Evolutionary conservation across 2,113 vertebrate species (phyloP).

Genomic region (Oceanites oceanicus): DNA sequence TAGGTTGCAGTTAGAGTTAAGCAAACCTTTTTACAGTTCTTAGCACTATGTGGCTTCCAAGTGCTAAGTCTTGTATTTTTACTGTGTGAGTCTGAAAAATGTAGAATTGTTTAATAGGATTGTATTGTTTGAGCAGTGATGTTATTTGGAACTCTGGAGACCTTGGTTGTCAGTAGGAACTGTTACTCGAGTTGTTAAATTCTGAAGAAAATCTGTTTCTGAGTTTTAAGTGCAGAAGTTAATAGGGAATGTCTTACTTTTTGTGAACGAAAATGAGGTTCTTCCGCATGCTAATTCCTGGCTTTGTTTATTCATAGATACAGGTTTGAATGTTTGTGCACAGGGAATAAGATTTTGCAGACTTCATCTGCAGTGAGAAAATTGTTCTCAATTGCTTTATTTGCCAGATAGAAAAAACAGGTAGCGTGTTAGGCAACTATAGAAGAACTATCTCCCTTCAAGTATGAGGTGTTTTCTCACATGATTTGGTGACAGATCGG

Average conservation of each 20-base stretch:
- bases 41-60: background rate
- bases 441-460: background rate
- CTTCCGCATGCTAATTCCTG: background rate
- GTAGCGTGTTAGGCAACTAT: background rate
- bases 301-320: background rate
- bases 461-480: background rate
- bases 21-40: background rate
- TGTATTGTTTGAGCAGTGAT: background rate
- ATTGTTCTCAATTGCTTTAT: background rate
- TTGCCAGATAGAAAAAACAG: background rate
- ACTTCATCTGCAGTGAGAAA: background rate
- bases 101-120: background rate
- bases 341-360: background rate
- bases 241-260: background rate
- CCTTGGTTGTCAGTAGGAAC: background rate
- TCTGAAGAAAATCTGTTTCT: background rate
- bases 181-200: background rate
- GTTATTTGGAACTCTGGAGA: background rate
- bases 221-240: background rate
- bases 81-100: background rate
- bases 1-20: background rate
- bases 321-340: background rate
- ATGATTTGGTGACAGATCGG: background rate
- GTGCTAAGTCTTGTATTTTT: background rate
- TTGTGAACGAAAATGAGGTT: background rate